A percentile compares a stretch with the other conserved stretches of the same genome.
Conservation (phyloP, 2,888 invertebrate genomes). For the Lithophane ornitopus region DNA sequence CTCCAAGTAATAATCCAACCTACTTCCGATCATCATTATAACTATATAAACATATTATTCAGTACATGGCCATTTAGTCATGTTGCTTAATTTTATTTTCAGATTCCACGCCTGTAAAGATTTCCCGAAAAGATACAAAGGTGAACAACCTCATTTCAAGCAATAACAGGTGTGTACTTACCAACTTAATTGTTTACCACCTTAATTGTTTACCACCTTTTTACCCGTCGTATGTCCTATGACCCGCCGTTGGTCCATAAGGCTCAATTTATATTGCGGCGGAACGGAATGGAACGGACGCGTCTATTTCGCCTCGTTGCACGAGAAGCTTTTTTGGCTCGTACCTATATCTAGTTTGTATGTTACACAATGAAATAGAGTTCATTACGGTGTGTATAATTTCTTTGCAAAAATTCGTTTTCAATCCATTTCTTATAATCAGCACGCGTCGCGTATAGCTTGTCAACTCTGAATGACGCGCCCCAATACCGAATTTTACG, state of each 20-base stretch:
- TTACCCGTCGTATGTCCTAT: background rate
- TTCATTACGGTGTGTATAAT: background rate
- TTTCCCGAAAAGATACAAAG: constrained; percentile 71
- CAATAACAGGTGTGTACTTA: constrained; percentile 38
- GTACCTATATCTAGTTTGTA: background rate
- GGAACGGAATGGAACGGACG: background rate
- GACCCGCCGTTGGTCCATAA: background rate
- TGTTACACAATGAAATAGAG: background rate
- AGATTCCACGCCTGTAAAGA: constrained; percentile 80
- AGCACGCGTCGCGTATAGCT: too few species aligned
- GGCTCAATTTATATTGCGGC: background rate
- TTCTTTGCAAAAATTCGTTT: background rate
- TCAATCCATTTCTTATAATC: background rate
- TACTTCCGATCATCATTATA: background rate
- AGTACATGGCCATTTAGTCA: background rate
- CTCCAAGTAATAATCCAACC: constrained; percentile 2
- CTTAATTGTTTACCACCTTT: background rate
- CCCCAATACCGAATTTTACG: too few species aligned
- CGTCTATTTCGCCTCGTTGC: background rate
- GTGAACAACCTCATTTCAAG: constrained; percentile 18
- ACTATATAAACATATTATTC: background rate
- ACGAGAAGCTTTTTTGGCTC: background rate
- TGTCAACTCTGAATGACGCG: too few species aligned
- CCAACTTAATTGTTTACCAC: background rate
- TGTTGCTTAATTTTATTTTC: constrained; percentile 53